Conservation (phyloP, 2,888 invertebrate species). For the Spicauda simplicius region DNA sequence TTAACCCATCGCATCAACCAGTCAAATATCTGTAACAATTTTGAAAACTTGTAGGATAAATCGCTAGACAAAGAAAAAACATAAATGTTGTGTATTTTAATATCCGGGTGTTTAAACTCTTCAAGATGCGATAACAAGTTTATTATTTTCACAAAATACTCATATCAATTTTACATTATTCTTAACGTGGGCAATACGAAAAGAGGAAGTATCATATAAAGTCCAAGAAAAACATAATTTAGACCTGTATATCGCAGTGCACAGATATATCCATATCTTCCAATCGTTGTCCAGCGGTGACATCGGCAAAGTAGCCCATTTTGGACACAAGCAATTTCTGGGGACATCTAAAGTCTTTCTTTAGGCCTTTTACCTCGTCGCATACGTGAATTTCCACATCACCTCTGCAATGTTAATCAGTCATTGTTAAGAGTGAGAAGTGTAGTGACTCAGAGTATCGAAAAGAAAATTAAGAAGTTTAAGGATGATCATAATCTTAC, state of each 20-base stretch:
- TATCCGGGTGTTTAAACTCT: too few species aligned
- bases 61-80: too few species aligned
- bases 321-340: constrained; percentile 94
- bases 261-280: constrained; percentile 98
- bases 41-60: not conserved
- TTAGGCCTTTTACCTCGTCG: constrained; percentile 95
- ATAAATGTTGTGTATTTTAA: too few species aligned
- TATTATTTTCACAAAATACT: too few species aligned
- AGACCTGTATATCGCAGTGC: constrained; percentile 97
- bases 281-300: constrained; percentile 91
- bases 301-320: constrained; percentile 98
- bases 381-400: constrained; percentile 98
- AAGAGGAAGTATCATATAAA: too few species aligned
- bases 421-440: not conserved
- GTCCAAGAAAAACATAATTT: too few species aligned
- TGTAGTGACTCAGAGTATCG: not conserved
- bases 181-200: too few species aligned
- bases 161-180: too few species aligned
- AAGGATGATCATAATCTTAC: constrained; percentile 57
- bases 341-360: constrained; percentile 95
- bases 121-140: too few species aligned
- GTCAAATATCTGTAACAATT: constrained; percentile 90
- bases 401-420: constrained; percentile 69
- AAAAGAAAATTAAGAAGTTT: too few species aligned
- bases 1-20: constrained; percentile 99